Evolutionary conservation across 1,140 invertebrate genomes (phyloP).

Genomic region (Drosophila miranda): DNA sequence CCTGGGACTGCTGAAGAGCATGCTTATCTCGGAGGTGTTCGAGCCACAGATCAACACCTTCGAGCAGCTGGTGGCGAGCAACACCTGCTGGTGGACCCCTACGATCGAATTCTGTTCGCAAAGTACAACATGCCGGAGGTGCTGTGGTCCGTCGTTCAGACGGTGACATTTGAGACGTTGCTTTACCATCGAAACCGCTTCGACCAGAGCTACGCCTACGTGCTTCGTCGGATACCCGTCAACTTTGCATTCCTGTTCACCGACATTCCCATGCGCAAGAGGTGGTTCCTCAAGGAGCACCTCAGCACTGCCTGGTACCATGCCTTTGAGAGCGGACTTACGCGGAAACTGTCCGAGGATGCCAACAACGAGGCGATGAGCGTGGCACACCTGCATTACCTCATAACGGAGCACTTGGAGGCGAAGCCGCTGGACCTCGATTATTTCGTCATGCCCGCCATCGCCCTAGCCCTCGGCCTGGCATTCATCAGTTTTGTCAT

Average conservation of each 20-base stretch:
- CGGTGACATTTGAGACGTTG: constrained; percentile 35
- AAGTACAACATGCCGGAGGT: constrained; percentile 53
- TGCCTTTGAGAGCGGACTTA: constrained; percentile 59
- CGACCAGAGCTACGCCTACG: constrained; percentile 55
- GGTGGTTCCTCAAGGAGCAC: constrained; percentile 56
- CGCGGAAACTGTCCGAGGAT: constrained; percentile 52
- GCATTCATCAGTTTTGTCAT: constrained; percentile 59
- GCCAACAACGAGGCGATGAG: constrained; percentile 59
- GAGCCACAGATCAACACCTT: constrained; percentile 56
- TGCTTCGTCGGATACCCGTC: constrained; percentile 58
- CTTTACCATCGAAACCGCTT: constrained; percentile 42
- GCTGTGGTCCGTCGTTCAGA: constrained; percentile 29
- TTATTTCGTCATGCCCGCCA: constrained; percentile 74
- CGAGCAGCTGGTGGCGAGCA: constrained; percentile 43
- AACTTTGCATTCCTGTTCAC: constrained; percentile 57
- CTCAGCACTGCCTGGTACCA: constrained; percentile 50
- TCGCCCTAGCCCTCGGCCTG: constrained; percentile 50
- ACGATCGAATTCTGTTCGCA: constrained; percentile 26
- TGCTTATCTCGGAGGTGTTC: constrained; percentile 62
- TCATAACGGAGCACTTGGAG: constrained; percentile 56
- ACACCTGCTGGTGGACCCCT: constrained; percentile 56
- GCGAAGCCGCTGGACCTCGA: constrained; percentile 49
- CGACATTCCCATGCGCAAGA: constrained; percentile 61
- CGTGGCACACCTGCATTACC: constrained; percentile 54
- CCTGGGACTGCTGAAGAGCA: constrained; percentile 55